Percentiles rank a stretch among this genome's conserved stretches.
Evolutionary conservation across 2,113 vertebrate species (phyloP).

Genomic region (Ptilonorhynchus violaceus): DNA sequence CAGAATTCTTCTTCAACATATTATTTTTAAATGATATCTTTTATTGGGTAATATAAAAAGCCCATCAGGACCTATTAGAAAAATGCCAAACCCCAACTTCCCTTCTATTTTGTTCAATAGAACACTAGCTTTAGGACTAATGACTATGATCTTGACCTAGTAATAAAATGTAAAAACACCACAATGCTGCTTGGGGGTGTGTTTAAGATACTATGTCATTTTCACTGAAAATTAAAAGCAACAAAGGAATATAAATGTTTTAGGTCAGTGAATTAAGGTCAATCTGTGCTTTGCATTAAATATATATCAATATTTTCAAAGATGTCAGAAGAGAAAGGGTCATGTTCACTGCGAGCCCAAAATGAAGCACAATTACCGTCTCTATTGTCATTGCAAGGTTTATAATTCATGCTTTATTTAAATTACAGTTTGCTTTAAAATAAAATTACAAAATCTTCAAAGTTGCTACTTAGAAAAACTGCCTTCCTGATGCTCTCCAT

Average conservation of each 20-base stretch:
- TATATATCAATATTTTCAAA: not conserved
- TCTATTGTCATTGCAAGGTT: not conserved
- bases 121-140: not conserved
- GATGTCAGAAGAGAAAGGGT: not conserved
- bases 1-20: not conserved
- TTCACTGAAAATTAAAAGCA: slow-evolving; percentile 16
- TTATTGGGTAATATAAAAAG: not conserved
- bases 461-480: not conserved
- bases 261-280: not conserved
- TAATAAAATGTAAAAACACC: not conserved
- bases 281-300: not conserved
- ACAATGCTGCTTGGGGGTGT: not conserved
- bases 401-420: not conserved
- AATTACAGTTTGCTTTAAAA: not conserved
- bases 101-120: not conserved
- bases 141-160: not conserved
- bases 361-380: not conserved
- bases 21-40: not conserved
- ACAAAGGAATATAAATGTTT: not conserved
- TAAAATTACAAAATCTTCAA: not conserved
- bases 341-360: not conserved
- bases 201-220: not conserved
- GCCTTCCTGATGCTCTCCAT: not conserved
- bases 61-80: not conserved
- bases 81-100: not conserved